phyloP scores from a whole-genome alignment of 2,888 invertebrate genomes.

The Pachydiplax longipennis region DNA sequence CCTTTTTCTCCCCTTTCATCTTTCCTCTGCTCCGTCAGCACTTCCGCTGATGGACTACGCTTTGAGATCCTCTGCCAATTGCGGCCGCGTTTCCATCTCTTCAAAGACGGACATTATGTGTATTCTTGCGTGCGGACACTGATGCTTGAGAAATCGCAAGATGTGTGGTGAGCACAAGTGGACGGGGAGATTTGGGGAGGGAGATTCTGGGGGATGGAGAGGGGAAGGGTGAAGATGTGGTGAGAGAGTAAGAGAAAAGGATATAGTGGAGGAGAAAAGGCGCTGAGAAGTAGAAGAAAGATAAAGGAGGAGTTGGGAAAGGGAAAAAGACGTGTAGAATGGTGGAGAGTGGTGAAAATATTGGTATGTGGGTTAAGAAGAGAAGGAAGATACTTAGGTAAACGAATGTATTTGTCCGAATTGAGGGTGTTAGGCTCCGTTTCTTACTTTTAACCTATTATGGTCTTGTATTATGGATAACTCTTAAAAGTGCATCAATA shows the following conservation, averaged over 20 bases:
- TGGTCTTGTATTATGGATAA: no score
- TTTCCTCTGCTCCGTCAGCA: background rate
- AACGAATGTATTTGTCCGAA: background rate
- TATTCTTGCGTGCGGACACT: background rate
- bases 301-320: background rate
- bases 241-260: background rate
- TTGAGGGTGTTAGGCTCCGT: no score
- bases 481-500: no score
- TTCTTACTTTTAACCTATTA: no score
- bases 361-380: background rate
- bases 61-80: background rate
- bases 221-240: background rate
- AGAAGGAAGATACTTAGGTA: background rate
- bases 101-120: background rate
- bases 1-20: background rate
- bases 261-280: background rate
- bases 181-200: background rate
- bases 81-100: background rate
- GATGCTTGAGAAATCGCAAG: background rate
- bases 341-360: background rate
- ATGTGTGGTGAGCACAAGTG: no score
- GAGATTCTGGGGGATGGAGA: background rate
- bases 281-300: background rate
- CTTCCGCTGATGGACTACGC: background rate
- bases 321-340: background rate